These are phyloP conservation scores for Drosophila bifasciata DNA, from an alignment of 1,140 invertebrate genomes.

Conservation along the genomic window DNA sequence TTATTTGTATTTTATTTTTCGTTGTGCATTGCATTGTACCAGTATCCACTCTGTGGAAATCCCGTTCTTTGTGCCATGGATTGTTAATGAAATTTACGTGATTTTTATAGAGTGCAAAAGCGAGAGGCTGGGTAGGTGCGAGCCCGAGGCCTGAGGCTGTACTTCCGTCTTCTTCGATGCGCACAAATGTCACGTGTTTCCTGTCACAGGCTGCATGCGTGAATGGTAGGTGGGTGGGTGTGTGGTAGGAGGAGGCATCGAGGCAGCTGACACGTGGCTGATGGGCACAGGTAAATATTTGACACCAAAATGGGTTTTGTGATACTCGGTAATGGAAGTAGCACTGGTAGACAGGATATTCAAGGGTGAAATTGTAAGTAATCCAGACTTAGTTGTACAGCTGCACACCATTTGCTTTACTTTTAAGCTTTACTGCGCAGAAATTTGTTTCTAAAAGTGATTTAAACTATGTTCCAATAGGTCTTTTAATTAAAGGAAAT, in stretches of 20 bases:
- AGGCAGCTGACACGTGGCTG: slow-evolving; percentile 28
- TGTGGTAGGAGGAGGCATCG: too few species aligned
- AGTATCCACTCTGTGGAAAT: slow-evolving; percentile 29
- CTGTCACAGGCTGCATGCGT: slow-evolving; percentile 24
- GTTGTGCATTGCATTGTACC: slow-evolving; percentile 11
- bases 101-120: slow-evolving; percentile 63
- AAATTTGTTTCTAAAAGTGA: too few species aligned
- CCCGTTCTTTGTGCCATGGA: slow-evolving; percentile 19
- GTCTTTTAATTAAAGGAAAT: too few species aligned
- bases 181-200: slow-evolving; percentile 67
- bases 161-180: slow-evolving; percentile 28
- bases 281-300: slow-evolving; percentile 42
- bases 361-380: too few species aligned
- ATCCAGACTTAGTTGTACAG: too few species aligned
- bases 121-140: slow-evolving; percentile 7
- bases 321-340: background rate
- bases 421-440: too few species aligned
- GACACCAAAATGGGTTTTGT: slow-evolving; percentile 29
- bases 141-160: slow-evolving; percentile 7
- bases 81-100: slow-evolving; percentile 79
- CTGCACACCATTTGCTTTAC: too few species aligned
- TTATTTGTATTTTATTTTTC: slow-evolving; percentile 56
- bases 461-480: too few species aligned
- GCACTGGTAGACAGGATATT: background rate
- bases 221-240: slow-evolving; percentile 7